Evolutionary conservation across 2,797 vertebrate species (phyloP).

Genomic region (Enteromius paludinosus): DNA sequence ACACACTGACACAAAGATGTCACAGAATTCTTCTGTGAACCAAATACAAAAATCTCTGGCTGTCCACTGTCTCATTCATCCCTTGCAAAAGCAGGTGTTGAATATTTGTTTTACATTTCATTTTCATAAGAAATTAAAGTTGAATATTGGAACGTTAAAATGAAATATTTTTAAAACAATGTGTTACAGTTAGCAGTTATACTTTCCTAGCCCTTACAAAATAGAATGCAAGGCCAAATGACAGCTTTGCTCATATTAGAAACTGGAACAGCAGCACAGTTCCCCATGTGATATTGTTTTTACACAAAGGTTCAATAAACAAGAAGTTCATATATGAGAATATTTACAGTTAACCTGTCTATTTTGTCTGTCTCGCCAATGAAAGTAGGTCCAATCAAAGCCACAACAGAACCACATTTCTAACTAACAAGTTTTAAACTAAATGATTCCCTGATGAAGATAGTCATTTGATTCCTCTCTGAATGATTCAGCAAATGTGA

Average conservation of each 20-base stretch:
- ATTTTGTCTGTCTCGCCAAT: background rate
- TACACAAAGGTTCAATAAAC: background rate
- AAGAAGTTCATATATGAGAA: background rate
- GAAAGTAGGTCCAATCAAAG: background rate
- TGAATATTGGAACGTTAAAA: background rate
- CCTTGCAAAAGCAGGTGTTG: background rate
- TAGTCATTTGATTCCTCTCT: background rate
- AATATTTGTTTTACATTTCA: background rate
- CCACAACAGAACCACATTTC: background rate
- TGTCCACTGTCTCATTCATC: background rate
- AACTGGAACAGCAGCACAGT: background rate
- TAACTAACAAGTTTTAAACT: background rate
- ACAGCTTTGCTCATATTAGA: background rate
- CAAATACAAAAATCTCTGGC: background rate
- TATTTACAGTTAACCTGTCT: background rate
- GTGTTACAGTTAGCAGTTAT: background rate
- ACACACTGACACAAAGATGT: conserved; percentile 18
- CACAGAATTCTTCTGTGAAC: background rate
- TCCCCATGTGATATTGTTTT: background rate
- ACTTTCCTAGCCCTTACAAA: background rate
- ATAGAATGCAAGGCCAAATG: background rate
- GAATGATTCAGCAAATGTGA: background rate
- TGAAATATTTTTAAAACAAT: background rate
- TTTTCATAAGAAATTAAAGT: background rate
- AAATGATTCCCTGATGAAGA: background rate